Percentiles rank a stretch among this genome's conserved stretches.
Evolutionary conservation across 2,113 vertebrate genomes (phyloP).

Genomic region (Myrmecophaga tridactyla): DNA sequence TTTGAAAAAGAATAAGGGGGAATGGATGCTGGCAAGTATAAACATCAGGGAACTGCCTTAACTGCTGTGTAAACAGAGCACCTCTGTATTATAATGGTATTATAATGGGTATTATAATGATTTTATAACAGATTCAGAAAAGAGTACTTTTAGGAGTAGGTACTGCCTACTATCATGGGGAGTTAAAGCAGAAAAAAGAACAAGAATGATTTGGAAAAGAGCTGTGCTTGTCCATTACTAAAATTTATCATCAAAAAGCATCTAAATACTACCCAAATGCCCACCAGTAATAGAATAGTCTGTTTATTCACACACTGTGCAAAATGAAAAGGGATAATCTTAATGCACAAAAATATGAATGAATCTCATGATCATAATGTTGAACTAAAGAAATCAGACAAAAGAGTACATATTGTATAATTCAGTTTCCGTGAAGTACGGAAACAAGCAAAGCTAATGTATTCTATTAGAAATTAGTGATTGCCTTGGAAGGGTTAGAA

Average conservation of each 20-base stretch:
- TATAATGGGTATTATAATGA: background rate
- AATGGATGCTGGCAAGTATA: background rate
- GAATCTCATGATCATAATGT: background rate
- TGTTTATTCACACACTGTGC: background rate
- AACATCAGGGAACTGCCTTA: background rate
- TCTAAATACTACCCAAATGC: background rate
- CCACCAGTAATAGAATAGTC: background rate
- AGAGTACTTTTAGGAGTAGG: background rate
- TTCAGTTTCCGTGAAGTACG: background rate
- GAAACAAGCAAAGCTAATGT: background rate
- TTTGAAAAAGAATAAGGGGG: background rate
- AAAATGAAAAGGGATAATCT: background rate
- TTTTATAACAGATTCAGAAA: slow-evolving; percentile 8
- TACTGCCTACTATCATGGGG: background rate
- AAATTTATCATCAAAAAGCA: background rate
- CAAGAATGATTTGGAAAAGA: background rate
- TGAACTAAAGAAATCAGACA: background rate
- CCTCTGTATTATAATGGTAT: background rate
- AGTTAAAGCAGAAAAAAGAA: background rate
- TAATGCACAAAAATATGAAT: background rate
- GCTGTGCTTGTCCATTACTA: background rate
- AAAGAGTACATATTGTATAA: background rate
- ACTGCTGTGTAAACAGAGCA: background rate
- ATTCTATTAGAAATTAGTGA: background rate
- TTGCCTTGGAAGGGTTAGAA: background rate